These are phyloP conservation scores for Trachelus troglodyta DNA, from an alignment of 2,888 invertebrate species.

Conservation along the genomic window DNA sequence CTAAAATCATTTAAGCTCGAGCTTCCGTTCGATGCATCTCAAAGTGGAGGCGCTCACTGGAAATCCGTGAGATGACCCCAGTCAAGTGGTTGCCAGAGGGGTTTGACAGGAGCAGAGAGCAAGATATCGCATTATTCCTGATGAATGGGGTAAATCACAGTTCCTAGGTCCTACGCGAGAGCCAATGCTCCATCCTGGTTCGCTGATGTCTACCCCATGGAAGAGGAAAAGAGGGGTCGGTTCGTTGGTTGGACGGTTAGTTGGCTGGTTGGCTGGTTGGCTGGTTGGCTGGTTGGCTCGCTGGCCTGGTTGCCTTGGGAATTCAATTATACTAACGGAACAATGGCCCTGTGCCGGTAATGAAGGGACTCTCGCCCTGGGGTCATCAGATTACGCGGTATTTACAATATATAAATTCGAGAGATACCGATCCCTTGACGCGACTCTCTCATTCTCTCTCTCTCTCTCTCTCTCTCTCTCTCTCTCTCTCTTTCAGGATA, in stretches of 20 bases:
- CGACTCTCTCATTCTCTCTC: conserved; percentile 10
- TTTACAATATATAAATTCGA: conserved; percentile 47
- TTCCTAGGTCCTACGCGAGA: conserved; percentile 44
- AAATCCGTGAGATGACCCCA: conserved; percentile 12
- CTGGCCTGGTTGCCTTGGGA: conserved; percentile 47
- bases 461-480: no score
- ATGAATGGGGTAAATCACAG: conserved; percentile 56
- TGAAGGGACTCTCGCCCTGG: conserved; percentile 50
- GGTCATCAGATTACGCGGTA: conserved; percentile 56
- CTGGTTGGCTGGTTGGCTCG: no score
- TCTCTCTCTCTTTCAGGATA: no score
- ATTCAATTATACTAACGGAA: conserved; percentile 60
- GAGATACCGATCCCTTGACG: conserved; percentile 11
- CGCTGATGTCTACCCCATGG: conserved; percentile 28
- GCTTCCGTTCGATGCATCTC: background rate
- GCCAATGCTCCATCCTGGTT: conserved; percentile 39
- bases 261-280: background rate
- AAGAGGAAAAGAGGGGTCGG: conserved; percentile 14
- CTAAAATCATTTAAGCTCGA: background rate
- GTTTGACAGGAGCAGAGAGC: conserved; percentile 5
- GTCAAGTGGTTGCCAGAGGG: conserved; percentile 9
- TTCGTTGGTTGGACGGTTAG: background rate
- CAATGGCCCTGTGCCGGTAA: conserved; percentile 56
- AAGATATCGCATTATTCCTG: conserved; percentile 24
- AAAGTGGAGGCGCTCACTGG: background rate